Percentiles rank a stretch among this genome's conserved stretches.
Conservation (phyloP, 1,140 invertebrate genomes). For the Pygmarrhopalites habei region DNA sequence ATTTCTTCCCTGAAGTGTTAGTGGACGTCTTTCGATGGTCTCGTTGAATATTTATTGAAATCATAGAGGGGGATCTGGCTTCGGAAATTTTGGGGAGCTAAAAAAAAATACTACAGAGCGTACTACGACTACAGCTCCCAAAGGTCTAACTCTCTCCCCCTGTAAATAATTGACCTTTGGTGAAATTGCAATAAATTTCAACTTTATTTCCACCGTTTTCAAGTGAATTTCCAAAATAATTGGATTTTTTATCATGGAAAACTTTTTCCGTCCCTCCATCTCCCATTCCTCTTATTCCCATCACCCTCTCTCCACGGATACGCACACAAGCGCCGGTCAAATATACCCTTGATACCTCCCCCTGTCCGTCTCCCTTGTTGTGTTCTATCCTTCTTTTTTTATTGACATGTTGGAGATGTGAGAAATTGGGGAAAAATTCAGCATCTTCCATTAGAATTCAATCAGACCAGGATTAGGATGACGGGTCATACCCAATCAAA, state of each 20-base stretch:
- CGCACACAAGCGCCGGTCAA: no score
- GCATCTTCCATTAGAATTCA: no score
- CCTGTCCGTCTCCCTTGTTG: no score
- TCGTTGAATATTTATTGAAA: conserved; percentile 6
- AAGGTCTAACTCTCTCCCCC: conserved; percentile 2
- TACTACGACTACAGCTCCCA: no score
- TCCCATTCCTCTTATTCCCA: background rate
- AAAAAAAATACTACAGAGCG: background rate
- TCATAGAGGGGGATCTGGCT: conserved; percentile 4
- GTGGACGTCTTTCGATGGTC: conserved; percentile 4
- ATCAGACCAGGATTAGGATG: no score
- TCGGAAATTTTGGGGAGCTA: background rate
- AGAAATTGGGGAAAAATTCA: no score
- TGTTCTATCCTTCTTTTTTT: no score
- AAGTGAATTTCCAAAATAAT: background rate
- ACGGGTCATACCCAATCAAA: no score
- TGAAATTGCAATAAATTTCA: conserved; percentile 7
- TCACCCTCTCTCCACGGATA: no score
- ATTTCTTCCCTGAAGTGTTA: background rate
- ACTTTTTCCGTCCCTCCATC: background rate
- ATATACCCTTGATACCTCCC: no score
- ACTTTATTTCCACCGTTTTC: background rate
- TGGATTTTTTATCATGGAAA: background rate
- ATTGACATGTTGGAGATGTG: no score
- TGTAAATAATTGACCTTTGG: conserved; percentile 7